Percentiles rank a stretch among this genome's conserved stretches.
Conservation (phyloP, 37 sponge, comb jelly and placozoan genomes). For the Oopsacas minuta region DNA sequence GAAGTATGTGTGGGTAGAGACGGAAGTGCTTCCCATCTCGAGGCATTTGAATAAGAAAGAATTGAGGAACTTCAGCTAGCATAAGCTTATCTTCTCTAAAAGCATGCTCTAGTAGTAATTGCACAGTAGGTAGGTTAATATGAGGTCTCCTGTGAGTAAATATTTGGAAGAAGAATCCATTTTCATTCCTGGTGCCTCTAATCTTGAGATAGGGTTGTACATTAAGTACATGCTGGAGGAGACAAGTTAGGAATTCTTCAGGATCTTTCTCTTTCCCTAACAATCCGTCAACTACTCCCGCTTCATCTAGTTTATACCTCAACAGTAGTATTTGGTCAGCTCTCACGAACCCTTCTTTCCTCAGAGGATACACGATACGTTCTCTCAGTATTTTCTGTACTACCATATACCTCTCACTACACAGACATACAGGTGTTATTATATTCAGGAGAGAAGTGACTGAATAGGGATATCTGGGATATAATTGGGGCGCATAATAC, state of each 20-base stretch:
- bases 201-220: constrained; percentile 2
- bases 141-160: neutral
- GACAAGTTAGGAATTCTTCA: neutral
- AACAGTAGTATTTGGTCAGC: neutral
- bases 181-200: neutral
- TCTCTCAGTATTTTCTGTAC: neutral
- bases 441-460: neutral
- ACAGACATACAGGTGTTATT: neutral
- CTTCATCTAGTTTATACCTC: neutral
- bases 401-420: neutral
- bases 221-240: neutral
- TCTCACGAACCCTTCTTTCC: neutral
- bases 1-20: neutral
- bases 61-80: neutral
- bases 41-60: constrained; percentile 5
- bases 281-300: neutral
- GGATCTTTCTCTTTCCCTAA: neutral
- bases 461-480: neutral
- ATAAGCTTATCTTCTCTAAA: neutral
- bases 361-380: neutral
- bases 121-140: neutral
- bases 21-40: constrained; percentile 11
- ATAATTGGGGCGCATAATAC: too few relatives aligned
- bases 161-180: constrained; percentile 14
- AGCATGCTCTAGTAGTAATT: neutral